These are phyloP conservation scores for Lytechinus pictus DNA, from an alignment of 35 echinoderm and acorn worm genomes.

Conservation along the genomic window DNA sequence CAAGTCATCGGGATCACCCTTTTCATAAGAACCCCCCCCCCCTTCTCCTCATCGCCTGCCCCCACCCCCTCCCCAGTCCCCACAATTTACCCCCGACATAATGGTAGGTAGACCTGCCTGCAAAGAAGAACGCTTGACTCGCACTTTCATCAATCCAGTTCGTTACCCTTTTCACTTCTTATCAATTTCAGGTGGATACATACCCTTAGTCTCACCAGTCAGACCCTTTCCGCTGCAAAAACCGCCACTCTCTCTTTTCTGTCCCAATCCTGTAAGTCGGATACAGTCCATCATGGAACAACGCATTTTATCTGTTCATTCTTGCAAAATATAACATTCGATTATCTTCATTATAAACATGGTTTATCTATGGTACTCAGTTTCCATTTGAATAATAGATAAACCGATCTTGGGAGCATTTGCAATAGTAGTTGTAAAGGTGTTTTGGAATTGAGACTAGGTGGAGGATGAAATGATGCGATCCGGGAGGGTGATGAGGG, in stretches of 20 bases:
- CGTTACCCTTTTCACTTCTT: constrained; percentile 2
- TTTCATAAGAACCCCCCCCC: not conserved
- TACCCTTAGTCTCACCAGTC: not conserved
- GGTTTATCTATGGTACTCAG: not conserved
- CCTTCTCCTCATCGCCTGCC: not conserved
- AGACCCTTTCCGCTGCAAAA: not conserved
- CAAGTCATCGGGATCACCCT: not conserved
- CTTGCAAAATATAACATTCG: not conserved
- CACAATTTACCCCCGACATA: not conserved
- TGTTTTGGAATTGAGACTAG: not conserved
- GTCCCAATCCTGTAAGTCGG: not conserved
- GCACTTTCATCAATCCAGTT: constrained; percentile 1
- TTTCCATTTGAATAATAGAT: not conserved
- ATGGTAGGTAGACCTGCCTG: not conserved
- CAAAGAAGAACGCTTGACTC: not conserved
- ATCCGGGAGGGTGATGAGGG: constrained; percentile 20
- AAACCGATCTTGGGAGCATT: not conserved
- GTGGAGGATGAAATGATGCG: not conserved
- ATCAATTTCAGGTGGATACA: not conserved
- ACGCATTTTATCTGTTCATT: not conserved
- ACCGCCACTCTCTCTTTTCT: not conserved
- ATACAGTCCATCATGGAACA: not conserved
- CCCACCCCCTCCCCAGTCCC: not conserved
- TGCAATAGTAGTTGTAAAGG: not conserved
- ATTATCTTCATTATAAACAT: not conserved